phyloP scores from a whole-genome alignment of 2,888 invertebrate genomes.

The Tryphoninae sp. region DNA sequence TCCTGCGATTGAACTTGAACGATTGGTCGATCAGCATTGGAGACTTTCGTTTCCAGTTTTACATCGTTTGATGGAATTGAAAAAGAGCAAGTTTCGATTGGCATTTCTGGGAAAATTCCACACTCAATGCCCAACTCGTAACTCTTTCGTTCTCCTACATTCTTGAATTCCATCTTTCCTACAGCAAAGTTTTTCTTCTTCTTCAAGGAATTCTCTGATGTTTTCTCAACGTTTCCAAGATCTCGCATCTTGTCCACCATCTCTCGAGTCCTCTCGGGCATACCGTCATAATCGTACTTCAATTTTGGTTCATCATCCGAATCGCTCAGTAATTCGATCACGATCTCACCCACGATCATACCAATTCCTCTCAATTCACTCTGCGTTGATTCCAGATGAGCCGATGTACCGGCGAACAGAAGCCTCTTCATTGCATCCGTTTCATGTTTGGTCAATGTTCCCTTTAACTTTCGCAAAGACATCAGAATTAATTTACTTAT shows the following conservation, averaged over 20 bases:
- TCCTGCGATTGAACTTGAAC: slow-evolving; percentile 49
- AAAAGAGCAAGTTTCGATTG: background rate
- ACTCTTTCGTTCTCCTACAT: slow-evolving; percentile 71
- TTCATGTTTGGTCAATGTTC: slow-evolving; percentile 63
- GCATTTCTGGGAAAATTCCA: slow-evolving; percentile 58
- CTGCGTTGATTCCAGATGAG: slow-evolving; percentile 87
- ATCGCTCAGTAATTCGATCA: slow-evolving; percentile 82
- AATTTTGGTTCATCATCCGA: slow-evolving; percentile 83
- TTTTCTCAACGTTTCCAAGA: slow-evolving; percentile 30
- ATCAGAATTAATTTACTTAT: slow-evolving; percentile 86
- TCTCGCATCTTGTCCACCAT: slow-evolving; percentile 82
- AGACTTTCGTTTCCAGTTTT: background rate
- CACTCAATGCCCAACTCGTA: slow-evolving; percentile 73
- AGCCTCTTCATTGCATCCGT: slow-evolving; percentile 82
- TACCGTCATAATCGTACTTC: slow-evolving; percentile 86
- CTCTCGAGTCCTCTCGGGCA: slow-evolving; percentile 82
- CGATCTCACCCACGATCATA: slow-evolving; percentile 88
- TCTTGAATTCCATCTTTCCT: slow-evolving; percentile 68
- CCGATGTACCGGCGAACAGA: slow-evolving; percentile 86
- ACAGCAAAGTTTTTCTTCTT: slow-evolving; percentile 27
- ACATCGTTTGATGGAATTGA: slow-evolving; percentile 2
- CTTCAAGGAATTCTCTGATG: slow-evolving; percentile 14
- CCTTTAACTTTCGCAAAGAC: slow-evolving; percentile 82
- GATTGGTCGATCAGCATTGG: background rate
- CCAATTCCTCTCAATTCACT: slow-evolving; percentile 86